Percentiles rank a stretch among this genome's conserved stretches.
phyloP scores from a whole-genome alignment of 2,797 vertebrate species.

The Rhinoraja longicauda region DNA sequence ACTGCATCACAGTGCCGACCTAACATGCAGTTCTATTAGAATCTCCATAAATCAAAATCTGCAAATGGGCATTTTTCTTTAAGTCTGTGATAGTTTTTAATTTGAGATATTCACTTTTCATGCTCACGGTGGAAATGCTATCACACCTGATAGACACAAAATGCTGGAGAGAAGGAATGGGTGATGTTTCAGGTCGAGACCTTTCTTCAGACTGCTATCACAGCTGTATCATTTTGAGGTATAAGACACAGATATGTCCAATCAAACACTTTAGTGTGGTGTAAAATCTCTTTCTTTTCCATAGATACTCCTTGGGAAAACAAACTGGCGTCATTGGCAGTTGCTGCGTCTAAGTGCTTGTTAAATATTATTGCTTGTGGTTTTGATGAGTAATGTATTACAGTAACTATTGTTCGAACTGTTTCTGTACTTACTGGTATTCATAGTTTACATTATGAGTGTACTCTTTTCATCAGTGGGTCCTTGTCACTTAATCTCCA shows the following conservation, averaged over 20 bases:
- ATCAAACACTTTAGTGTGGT: not conserved
- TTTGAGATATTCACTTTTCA: not conserved
- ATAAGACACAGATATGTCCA: not conserved
- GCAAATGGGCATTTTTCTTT: not conserved
- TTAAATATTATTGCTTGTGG: conserved; percentile 39
- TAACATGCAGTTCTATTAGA: not conserved
- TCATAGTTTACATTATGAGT: conserved; percentile 5
- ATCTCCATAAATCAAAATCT: not conserved
- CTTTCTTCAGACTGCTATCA: not conserved
- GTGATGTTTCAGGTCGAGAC: no score
- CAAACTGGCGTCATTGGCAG: conserved; percentile 2
- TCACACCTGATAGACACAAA: not conserved
- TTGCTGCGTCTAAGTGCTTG: conserved; percentile 33
- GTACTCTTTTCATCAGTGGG: not conserved
- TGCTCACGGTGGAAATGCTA: not conserved
- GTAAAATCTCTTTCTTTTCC: conserved; percentile 27
- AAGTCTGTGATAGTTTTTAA: not conserved
- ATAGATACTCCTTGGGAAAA: conserved; percentile 16
- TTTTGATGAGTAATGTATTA: conserved; percentile 34
- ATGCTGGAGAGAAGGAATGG: no score
- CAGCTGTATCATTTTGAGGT: not conserved
- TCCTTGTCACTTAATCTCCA: conserved; percentile 8
- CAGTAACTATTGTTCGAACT: conserved; percentile 37
- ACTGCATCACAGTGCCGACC: no score
- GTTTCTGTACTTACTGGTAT: conserved; percentile 34